A percentile compares a stretch with the other conserved stretches of the same genome.
These are phyloP conservation scores for Montipora capitata DNA, from an alignment of 92 coral and sea anemone genomes.

Conservation along the genomic window DNA sequence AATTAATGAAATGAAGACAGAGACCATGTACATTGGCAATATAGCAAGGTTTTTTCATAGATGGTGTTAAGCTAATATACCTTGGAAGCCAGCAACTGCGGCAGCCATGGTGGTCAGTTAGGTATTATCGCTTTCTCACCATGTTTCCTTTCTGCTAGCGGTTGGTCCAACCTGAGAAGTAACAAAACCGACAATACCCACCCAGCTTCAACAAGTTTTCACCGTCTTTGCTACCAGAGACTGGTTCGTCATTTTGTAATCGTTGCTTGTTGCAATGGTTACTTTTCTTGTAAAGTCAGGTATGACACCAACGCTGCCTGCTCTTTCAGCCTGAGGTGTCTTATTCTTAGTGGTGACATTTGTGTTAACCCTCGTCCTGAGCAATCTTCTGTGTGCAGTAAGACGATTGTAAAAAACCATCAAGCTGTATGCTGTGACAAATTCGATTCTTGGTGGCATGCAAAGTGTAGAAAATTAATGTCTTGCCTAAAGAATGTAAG, in stretches of 20 bases:
- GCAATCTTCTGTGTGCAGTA: not conserved
- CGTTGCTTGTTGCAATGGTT: not conserved
- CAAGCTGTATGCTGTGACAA: not conserved
- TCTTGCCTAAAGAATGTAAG: not conserved
- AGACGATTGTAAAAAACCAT: slow-evolving; percentile 3
- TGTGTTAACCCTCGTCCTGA: slow-evolving; percentile 1
- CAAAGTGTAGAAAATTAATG: slow-evolving; percentile 2
- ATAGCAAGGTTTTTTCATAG: no score
- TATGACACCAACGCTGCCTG: not conserved
- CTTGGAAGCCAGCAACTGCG: no score
- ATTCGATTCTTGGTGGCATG: not conserved
- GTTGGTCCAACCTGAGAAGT: no score
- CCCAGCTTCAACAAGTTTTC: not conserved
- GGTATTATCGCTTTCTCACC: no score
- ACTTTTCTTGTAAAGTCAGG: not conserved
- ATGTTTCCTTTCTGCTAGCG: no score
- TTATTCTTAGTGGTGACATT: not conserved
- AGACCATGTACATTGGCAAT: no score
- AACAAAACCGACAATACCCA: not conserved
- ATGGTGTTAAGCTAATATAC: no score
- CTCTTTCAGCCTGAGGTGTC: not conserved
- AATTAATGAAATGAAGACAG: no score
- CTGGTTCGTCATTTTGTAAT: not conserved
- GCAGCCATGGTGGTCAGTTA: no score
- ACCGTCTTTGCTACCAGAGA: not conserved